phyloP scores from a whole-genome alignment of 2,113 vertebrate genomes.

The Carettochelys insculpta region DNA sequence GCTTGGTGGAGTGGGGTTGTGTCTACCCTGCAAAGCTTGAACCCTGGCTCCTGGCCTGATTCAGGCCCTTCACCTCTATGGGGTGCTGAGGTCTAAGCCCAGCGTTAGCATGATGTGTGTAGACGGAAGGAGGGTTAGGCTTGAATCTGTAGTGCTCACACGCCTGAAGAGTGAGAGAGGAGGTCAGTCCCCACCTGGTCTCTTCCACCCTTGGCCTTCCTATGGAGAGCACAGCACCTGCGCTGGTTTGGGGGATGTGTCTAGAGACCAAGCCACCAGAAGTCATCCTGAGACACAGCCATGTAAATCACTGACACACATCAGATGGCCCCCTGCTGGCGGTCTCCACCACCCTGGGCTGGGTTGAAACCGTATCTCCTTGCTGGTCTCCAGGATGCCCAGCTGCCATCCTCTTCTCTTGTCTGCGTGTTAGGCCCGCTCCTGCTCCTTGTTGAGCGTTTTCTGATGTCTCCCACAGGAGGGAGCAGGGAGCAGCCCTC shows the following conservation, averaged over 20 bases:
- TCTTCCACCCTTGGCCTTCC: neutral
- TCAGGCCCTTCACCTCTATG: neutral
- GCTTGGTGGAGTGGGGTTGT: neutral
- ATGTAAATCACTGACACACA: accelerated
- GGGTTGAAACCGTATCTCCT: neutral
- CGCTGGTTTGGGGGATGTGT: neutral
- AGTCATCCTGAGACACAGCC: neutral
- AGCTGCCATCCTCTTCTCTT: neutral
- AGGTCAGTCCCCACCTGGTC: neutral
- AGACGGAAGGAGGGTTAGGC: neutral
- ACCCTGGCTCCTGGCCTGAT: neutral
- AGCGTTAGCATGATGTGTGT: neutral
- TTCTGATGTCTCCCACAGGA: neutral
- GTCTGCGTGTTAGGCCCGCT: neutral
- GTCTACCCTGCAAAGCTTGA: neutral
- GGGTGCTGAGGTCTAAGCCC: neutral
- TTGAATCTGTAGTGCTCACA: neutral
- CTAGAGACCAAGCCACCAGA: neutral
- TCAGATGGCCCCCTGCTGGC: neutral
- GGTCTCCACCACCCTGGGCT: neutral
- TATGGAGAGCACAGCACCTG: neutral
- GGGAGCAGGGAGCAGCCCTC: no score
- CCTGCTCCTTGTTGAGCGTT: neutral
- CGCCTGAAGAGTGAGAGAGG: neutral
- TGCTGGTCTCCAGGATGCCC: neutral